Evolutionary conservation across 2,888 invertebrate genomes (phyloP), one percentile per base, ranked within the genome.

Genomic region (Acanthosepion esculentum): DNA sequence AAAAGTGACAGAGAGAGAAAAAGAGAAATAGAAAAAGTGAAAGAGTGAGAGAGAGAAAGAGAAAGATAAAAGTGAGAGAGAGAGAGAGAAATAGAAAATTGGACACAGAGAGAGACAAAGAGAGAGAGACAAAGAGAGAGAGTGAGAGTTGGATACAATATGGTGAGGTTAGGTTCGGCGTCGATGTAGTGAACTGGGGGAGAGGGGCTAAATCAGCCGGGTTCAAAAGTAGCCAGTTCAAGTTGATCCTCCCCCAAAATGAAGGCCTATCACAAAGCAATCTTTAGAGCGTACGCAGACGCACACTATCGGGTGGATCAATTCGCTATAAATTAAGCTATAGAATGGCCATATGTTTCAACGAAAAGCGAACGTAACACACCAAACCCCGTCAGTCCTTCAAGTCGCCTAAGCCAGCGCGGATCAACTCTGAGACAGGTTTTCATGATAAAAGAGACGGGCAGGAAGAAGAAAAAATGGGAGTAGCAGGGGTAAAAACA

Each of bases 301-400:
- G 59, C 59, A 59, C 59, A 59, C 59, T 59, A 78, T n/a, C n/a
- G n/a, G 12, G 12, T 12, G 78, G 78, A 78, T 78, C 78, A 78
- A 78, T 78, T 78, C 33, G 78, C 78, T 33, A 78, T 78, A 78
- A 78, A 78, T 78, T 78, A n/a, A 78, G n/a, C 78, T n/a, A 78
- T 78, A 78, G 78, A 78, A 78, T 78, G 12, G 33, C 78, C 78
- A 78, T 78, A 78, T 78, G 78, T 78, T 78, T 78, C 78, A n/a
- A 33, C 78, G 78, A n/a, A 78, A n/a, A 33, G 78, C 78, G 78
- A 33, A 12, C n/a, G n/a, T 78, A 33, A 33, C 78, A 33, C 78
- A 33, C 15, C 78, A 33, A 78, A 33, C 78, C 78, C n/a, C 78
- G n/a, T 78, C 78, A 78, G 78, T n/a, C 78, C 78, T 33, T 33